Percentiles rank a stretch among this genome's conserved stretches.
Evolutionary conservation across 2,113 vertebrate species (phyloP).

Genomic region (Dasyurus viverrinus): DNA sequence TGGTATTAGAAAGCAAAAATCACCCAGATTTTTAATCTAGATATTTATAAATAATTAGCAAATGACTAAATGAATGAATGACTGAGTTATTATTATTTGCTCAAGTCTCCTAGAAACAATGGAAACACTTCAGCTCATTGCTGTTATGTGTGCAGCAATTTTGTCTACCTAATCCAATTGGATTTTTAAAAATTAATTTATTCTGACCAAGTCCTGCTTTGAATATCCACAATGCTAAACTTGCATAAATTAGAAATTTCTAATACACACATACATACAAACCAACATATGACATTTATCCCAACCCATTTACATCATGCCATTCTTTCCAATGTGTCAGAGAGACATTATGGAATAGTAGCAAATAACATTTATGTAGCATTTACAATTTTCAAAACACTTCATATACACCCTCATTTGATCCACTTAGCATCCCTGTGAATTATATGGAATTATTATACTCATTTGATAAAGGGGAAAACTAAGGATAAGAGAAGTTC

Average conservation of each 20-base stretch:
- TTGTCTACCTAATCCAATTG: background rate
- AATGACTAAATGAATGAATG: background rate
- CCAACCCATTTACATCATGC: background rate
- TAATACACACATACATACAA: background rate
- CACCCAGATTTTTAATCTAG: background rate
- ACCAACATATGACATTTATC: background rate
- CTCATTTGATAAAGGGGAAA: background rate
- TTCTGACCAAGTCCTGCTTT: background rate
- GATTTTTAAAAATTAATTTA: background rate
- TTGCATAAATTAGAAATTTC: background rate
- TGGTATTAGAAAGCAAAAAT: background rate
- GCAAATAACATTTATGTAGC: background rate
- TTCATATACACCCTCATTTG: background rate
- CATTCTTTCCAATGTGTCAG: background rate
- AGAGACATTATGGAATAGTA: background rate
- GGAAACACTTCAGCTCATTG: background rate
- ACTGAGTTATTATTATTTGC: background rate
- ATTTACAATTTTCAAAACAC: background rate
- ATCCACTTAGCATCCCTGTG: background rate
- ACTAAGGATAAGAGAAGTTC: background rate
- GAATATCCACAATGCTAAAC: background rate
- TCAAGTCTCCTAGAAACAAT: background rate
- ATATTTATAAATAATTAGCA: background rate
- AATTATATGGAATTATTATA: background rate
- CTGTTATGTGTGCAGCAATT: background rate